A percentile compares a stretch with the other conserved stretches of the same genome.
Conservation (phyloP, 2,797 vertebrate species). For the Neostethus bicornis region DNA sequence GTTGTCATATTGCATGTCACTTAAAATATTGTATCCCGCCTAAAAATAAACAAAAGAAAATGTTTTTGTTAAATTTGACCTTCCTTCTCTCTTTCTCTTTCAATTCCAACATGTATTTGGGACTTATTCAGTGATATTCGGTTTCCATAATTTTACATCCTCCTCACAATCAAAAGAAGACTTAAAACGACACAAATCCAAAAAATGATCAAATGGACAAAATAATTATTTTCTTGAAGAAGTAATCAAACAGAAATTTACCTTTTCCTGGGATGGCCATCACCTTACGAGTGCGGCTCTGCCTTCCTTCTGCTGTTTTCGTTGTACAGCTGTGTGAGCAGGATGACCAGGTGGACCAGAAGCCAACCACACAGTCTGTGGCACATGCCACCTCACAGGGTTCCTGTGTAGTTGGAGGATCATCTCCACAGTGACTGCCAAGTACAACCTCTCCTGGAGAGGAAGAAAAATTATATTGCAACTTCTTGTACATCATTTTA, state of each 20-base stretch:
- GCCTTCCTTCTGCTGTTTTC: conserved; percentile 86
- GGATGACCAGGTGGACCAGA: conserved; percentile 90
- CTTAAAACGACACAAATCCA: background rate
- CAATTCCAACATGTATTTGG: no score
- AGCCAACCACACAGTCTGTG: conserved; percentile 86
- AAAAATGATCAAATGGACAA: background rate
- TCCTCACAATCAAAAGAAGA: background rate
- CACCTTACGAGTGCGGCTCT: conserved; percentile 87
- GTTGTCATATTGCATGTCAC: background rate
- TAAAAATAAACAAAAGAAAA: background rate
- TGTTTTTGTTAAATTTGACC: background rate
- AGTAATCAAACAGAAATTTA: conserved; percentile 54
- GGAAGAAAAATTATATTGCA: background rate
- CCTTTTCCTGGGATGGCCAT: conserved; percentile 91
- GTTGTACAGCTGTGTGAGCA: conserved; percentile 91
- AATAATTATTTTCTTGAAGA: background rate
- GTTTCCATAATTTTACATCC: background rate
- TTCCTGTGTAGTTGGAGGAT: conserved; percentile 68
- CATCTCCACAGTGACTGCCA: conserved; percentile 76
- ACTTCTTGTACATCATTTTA: no score
- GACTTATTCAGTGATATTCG: no score
- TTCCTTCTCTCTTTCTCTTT: background rate
- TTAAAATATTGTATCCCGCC: background rate
- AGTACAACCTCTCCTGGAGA: conserved; percentile 81
- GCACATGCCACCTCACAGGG: conserved; percentile 87